These are phyloP conservation scores for Antheraea mylitta DNA, from an alignment of 1,140 invertebrate species.

Conservation along the genomic window DNA sequence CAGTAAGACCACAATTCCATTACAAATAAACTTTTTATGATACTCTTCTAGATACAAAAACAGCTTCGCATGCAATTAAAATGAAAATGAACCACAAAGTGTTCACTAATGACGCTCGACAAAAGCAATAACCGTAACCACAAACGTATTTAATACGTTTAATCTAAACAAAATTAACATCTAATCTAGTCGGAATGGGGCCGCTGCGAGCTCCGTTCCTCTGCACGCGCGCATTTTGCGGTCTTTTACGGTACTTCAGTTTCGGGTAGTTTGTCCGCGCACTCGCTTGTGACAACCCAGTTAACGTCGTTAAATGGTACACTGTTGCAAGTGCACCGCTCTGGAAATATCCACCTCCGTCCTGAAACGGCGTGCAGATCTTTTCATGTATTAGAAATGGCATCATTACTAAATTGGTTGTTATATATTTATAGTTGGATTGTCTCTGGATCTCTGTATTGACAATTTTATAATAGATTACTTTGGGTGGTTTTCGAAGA, in stretches of 20 bases:
- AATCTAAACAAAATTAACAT: slow-evolving; percentile 14
- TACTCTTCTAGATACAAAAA: background rate
- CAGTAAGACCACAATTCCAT: background rate
- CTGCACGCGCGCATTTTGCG: slow-evolving; percentile 17
- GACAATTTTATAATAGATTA: too few species aligned
- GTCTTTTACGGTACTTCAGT: slow-evolving; percentile 43
- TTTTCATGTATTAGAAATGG: slow-evolving; percentile 23
- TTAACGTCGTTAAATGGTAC: slow-evolving; percentile 55
- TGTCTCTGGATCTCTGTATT: too few species aligned
- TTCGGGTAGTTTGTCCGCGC: slow-evolving; percentile 42
- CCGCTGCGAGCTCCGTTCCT: background rate
- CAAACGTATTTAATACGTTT: slow-evolving; percentile 6
- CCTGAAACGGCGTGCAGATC: slow-evolving; percentile 19
- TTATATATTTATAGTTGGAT: background rate
- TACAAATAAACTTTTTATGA: background rate
- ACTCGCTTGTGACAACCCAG: slow-evolving; percentile 39
- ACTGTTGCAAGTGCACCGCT: slow-evolving; percentile 40
- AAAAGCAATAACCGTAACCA: background rate
- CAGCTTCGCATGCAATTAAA: background rate
- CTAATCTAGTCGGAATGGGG: background rate
- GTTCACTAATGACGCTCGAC: slow-evolving; percentile 1
- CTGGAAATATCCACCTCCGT: slow-evolving; percentile 21
- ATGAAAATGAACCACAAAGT: slow-evolving; percentile 3
- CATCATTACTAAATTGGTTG: slow-evolving; percentile 9
- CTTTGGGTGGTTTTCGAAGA: too few species aligned